These are phyloP conservation scores for Belonocnema kinseyi DNA, from an alignment of 1,140 invertebrate species.

Conservation along the genomic window DNA sequence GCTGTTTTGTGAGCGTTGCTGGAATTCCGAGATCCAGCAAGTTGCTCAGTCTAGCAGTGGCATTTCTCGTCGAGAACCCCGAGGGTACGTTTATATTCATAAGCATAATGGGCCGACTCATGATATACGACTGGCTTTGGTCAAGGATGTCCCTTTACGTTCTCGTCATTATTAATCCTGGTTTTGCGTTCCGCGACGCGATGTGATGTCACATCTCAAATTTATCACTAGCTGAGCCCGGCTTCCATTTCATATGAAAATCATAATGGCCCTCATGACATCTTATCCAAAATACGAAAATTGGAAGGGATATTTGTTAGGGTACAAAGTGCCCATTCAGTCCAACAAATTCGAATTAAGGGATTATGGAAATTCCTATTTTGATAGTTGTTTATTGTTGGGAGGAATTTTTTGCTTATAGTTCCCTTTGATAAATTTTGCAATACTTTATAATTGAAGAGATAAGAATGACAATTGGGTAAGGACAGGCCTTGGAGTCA, in stretches of 20 bases:
- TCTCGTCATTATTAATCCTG: constrained; percentile 52
- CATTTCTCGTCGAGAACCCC: constrained; percentile 45
- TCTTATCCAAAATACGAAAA: not conserved
- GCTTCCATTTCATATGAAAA: constrained; percentile 20
- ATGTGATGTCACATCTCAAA: constrained; percentile 20
- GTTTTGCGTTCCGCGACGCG: constrained; percentile 31
- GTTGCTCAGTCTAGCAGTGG: constrained; percentile 4
- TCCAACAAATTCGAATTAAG: not conserved
- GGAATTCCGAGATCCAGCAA: constrained; percentile 22
- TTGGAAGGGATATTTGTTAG: constrained; percentile 2
- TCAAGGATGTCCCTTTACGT: constrained; percentile 49
- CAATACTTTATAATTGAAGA: too few species aligned
- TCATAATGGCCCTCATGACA: constrained; percentile 14
- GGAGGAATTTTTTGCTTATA: not conserved
- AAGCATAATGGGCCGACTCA: constrained; percentile 53
- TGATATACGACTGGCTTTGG: constrained; percentile 46
- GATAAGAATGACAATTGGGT: too few species aligned
- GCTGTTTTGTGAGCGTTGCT: constrained; percentile 15
- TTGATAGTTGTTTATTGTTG: not conserved
- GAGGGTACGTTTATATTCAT: constrained; percentile 57
- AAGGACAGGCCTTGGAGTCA: too few species aligned
- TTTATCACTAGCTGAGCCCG: constrained; percentile 21
- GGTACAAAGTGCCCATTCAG: not conserved
- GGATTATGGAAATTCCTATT: not conserved
- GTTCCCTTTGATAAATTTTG: not conserved